Evolutionary conservation across 2,797 vertebrate species (phyloP), one percentile per base, ranked within the genome.

Genomic region (Xenops minutus): DNA sequence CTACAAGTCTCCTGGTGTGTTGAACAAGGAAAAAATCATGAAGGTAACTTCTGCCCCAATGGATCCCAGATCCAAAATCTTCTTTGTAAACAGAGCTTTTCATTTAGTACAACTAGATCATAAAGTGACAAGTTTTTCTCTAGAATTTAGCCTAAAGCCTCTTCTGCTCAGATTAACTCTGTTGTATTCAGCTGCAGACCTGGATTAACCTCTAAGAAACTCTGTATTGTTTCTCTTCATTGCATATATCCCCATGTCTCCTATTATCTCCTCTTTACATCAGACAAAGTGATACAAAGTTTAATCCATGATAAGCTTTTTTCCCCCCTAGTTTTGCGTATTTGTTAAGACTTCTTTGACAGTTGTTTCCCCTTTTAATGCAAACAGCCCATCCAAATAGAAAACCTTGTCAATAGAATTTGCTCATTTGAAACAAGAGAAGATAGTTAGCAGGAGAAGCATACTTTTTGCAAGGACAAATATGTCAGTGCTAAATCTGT

Each of bases 111-210:
- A 95, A 97, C 93, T 91, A 84, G 97, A 98, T 98, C 97, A 98
- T 95, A 98, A 98, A 98, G 97, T 98, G 97, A 96, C 97, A 97
- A 97, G 96, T 97, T 98, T 97, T 88, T 93, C 92, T 79, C 76
- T 92, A 95, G 85, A 97, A 95, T 97, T 97, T 97, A 96, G 81
- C 88, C 85, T 91, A 95, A 97, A 97, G 74, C 95, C 96, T 96
- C 84, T 92, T 95, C 83, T 82, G 46, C 72, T 81, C 93, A 97
- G 98, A 98, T 98, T 98, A 98, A 93, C 96, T 96, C 96, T 83
- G 91, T 93, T 97, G 97, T 98, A 96, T 97, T 96, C 81, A 93
- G 63, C 78, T 85, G 77, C 88, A 97, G 96, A 95, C 95, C 95
- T 91, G 97, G 97, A 98, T 98, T 98, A 98, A 98, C 97, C 96